Evolutionary conservation across 2,888 invertebrate species (phyloP), one percentile per base, ranked within the genome.

Genomic region (Zootermopsis nevadensis): DNA sequence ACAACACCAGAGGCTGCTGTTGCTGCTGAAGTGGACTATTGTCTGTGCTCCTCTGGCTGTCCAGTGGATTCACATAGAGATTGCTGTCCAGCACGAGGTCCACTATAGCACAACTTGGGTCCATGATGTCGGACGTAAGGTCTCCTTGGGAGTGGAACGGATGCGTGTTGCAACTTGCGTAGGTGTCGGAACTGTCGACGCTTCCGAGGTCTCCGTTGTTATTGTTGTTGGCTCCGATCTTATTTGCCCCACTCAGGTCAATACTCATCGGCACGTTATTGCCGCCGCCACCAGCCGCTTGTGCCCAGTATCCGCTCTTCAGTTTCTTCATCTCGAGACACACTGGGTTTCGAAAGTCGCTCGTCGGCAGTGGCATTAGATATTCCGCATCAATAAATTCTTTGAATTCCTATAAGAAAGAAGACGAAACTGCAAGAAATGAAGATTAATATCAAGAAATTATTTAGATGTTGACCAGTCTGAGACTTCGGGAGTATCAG

Each of bases 101-200:
- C 89, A 94, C 94, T 76, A 89, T 85, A 80, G 91, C 90, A 86
- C 89, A 79, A 27, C 91, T 87, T 88, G 60, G 87, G 85, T 90
- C 90, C 72, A 88, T 89, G 74, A 89, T 87, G 84, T 90, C 90
- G n/a, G 89, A 89, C n/a, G 90, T 89, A 82, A 91, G 87, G 86
- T 91, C 91, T 82, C 90, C 91, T 87, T 89, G 86, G 88, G 97
- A 97, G 90, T 95, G 94, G 91, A 96, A 97, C 88, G 97, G 97
- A 92, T 98, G 97, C 88, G 98, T 98, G 92, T 97, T 96, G 92
- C 98, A 98, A 91, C 97, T 98, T 90, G 97, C 97, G 91, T 97
- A 98, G 87, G 98, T 98, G 91, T 98, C 98, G 88, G 97, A 95
- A 91, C 97, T 95, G 91, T 92, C 92, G 84, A 92, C 91, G 88